Conservation (phyloP, 2,797 vertebrate genomes). For the Heteromormyrus szaboi region DNA sequence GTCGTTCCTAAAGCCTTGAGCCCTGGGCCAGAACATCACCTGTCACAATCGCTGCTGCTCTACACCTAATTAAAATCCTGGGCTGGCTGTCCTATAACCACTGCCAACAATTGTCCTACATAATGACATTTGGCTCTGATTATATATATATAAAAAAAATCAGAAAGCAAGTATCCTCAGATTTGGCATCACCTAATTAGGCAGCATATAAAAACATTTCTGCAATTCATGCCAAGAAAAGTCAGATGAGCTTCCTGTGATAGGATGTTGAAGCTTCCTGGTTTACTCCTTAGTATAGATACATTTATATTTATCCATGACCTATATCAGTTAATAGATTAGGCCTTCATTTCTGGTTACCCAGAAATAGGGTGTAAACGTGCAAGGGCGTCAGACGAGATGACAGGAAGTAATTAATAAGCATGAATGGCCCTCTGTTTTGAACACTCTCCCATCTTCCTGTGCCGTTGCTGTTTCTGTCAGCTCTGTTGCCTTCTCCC, state of each 20-base stretch:
- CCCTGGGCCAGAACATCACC: background rate
- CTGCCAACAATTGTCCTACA: background rate
- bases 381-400: background rate
- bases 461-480: background rate
- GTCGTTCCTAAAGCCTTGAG: background rate
- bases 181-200: background rate
- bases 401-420: conserved; percentile 8
- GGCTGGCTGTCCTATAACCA: background rate
- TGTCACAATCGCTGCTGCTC: background rate
- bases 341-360: background rate
- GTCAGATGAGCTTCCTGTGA: background rate
- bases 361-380: too few relatives aligned
- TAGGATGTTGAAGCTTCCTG: background rate
- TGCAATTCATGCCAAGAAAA: background rate
- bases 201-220: background rate
- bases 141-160: background rate
- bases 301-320: background rate
- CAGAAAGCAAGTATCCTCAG: background rate
- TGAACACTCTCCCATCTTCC: background rate
- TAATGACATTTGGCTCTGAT: background rate
- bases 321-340: background rate
- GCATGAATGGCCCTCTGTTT: conserved; percentile 4
- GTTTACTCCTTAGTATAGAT: background rate
- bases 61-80: background rate
- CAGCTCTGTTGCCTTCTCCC: background rate